A percentile compares a stretch with the other conserved stretches of the same genome.
These are phyloP conservation scores for Numenius phaeopus DNA, from an alignment of 2,797 vertebrate species.

Conservation along the genomic window DNA sequence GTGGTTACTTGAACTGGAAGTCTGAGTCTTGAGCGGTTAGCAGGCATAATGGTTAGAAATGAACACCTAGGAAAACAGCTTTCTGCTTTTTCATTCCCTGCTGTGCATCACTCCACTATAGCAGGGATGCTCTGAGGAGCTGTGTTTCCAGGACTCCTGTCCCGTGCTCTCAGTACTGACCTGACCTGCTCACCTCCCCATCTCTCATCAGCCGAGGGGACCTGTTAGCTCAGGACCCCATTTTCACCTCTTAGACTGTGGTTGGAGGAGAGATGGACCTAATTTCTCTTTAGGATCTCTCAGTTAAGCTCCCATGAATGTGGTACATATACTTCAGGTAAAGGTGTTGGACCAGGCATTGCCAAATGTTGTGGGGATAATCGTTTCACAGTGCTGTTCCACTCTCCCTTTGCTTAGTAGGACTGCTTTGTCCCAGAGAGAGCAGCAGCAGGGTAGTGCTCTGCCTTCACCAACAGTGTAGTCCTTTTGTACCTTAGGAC, in stretches of 20 bases:
- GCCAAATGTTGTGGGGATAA: neutral
- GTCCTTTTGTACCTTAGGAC: slow-evolving; percentile 81
- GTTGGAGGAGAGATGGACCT: neutral
- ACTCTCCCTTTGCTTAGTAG: neutral
- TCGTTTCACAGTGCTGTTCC: neutral
- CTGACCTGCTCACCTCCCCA: fast-evolving
- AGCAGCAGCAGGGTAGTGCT: neutral
- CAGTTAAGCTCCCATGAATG: neutral
- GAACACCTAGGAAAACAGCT: neutral
- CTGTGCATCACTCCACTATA: neutral
- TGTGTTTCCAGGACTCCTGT: neutral
- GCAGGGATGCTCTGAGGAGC: neutral
- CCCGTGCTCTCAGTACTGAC: fast-evolving
- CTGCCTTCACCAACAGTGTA: neutral
- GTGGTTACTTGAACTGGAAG: neutral
- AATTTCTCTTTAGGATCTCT: neutral
- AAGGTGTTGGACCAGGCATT: neutral
- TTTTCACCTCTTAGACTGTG: neutral
- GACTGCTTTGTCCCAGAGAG: neutral
- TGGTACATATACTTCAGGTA: neutral
- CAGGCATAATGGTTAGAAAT: neutral
- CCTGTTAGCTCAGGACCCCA: neutral
- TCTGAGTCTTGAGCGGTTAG: neutral
- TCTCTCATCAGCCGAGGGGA: neutral
- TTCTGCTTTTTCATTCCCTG: neutral